Base-by-base conservation (phyloP, 2,113 vertebrate species). In the Chaenocephalus aceratus region DNA sequence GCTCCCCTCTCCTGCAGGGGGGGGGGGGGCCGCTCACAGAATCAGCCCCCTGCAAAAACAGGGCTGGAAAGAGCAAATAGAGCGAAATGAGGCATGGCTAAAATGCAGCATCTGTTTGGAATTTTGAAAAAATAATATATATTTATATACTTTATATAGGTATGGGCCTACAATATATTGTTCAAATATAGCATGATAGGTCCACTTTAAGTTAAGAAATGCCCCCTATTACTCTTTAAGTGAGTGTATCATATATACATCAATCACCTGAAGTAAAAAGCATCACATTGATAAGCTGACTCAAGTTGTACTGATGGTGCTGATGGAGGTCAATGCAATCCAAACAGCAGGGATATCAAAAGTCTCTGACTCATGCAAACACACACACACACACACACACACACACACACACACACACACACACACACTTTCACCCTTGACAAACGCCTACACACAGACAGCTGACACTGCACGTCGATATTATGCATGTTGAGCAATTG, bases 401-500 rank as follows among this genome's bases (percentile, higher is more conserved):
- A 49, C 16, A 49, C 18, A 41, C 30, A 44, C 64, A 41, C 11
- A 53, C 41, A 49, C 16, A 49, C 18, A 41, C 45, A 53, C 41
- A 49, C 16, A 41, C 18, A 41, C 45, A 44, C 64, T 44, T 83
- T 76, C 34, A 79, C 58, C 58, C 72, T 82, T 90, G 84, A 82
- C 41, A 86, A 86, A 79, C 79, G 44, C 23, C 21, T 23, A 3
- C 51, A 49, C 77, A 49, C 77, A 68, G 82, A 83, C 81, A 86
- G 82, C 85, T 88, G 77, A 87, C 64, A 57, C 57, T 41, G 67
- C 61, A 83, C 51, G 71, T 75, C 61, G 72, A 69, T 59, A 82
- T 82, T 72, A 85, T 65, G 65, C 66, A 57, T 45, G 58, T 88
- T 90, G 81, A 80, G 84, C 69, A 88, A 87, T 71, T 60, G 59